These are phyloP conservation scores for Streptopelia turtur DNA, from an alignment of 2,797 vertebrate species.

Conservation along the genomic window DNA sequence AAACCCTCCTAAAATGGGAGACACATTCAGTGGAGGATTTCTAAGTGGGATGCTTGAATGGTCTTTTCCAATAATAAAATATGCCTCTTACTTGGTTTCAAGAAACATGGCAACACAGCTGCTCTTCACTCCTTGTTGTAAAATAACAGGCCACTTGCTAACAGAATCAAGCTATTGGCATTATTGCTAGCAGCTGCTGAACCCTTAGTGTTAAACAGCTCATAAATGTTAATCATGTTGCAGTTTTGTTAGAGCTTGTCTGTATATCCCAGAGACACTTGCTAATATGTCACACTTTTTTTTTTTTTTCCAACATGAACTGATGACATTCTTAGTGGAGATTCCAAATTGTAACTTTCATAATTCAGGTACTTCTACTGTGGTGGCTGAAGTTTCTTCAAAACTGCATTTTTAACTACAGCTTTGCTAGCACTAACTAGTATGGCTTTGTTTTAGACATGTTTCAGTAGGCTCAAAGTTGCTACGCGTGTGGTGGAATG, in stretches of 20 bases:
- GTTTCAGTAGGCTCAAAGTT: not conserved
- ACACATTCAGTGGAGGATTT: not conserved
- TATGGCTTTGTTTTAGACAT: not conserved
- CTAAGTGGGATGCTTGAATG: not conserved
- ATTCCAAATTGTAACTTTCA: not conserved
- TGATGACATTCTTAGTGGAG: not conserved
- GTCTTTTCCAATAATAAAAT: constrained; percentile 31
- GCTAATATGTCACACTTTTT: not conserved
- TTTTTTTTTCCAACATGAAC: not conserved
- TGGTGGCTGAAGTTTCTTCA: not conserved
- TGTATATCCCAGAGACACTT: constrained; percentile 22
- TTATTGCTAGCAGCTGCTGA: constrained; percentile 57
- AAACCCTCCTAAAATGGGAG: not conserved
- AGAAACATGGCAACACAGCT: constrained; percentile 38
- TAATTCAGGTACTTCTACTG: not conserved
- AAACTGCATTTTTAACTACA: not conserved
- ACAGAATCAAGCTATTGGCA: constrained; percentile 36
- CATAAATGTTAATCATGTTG: constrained; percentile 60
- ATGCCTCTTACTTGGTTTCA: not conserved
- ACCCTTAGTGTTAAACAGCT: constrained; percentile 24
- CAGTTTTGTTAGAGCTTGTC: constrained; percentile 35
- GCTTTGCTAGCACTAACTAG: not conserved
- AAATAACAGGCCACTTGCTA: constrained; percentile 4
- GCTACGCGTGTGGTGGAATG: not conserved
- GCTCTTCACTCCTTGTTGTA: constrained; percentile 13